phyloP scores from a whole-genome alignment of 23 tunicate species.

The Clavelina lepadiformis region DNA sequence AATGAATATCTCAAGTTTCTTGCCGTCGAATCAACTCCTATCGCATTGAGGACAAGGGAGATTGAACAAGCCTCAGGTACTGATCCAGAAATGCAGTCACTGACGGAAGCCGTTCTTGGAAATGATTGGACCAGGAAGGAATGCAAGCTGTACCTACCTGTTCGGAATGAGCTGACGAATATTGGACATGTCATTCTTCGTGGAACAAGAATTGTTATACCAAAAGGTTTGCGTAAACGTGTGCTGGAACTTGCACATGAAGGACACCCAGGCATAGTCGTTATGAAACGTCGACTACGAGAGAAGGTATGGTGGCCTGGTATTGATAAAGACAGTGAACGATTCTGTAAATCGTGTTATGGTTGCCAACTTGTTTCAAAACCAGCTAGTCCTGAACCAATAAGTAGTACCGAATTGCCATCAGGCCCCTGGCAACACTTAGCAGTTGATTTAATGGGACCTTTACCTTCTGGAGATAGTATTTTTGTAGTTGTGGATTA shows the following conservation, averaged over 20 bases:
- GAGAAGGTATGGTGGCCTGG: constrained; percentile 13
- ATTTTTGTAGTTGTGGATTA: constrained; percentile 18
- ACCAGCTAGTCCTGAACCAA: constrained; percentile 9
- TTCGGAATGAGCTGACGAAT: constrained; percentile 3
- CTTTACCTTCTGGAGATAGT: constrained; percentile 2
- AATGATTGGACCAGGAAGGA: no score
- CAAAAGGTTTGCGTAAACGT: constrained; percentile 3
- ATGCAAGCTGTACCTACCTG: no score
- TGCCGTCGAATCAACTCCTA: no score
- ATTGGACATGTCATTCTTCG: neutral
- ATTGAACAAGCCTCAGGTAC: neutral
- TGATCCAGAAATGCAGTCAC: neutral
- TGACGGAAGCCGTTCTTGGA: no score
- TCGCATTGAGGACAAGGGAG: neutral
- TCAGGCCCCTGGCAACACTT: constrained; percentile 20
- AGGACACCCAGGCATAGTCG: constrained; percentile 23
- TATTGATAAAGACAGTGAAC: constrained; percentile 17
- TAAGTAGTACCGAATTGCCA: constrained; percentile 13
- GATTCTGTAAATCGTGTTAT: constrained; percentile 10
- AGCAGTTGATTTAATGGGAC: constrained; percentile 4
- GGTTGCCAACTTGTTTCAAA: constrained; percentile 15
- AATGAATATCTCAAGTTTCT: no score
- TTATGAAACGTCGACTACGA: constrained; percentile 13
- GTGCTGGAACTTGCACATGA: constrained; percentile 15
- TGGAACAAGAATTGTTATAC: constrained; percentile 22